phyloP scores from a whole-genome alignment of 2,888 invertebrate species.

The Bruchidius siliquastri region DNA sequence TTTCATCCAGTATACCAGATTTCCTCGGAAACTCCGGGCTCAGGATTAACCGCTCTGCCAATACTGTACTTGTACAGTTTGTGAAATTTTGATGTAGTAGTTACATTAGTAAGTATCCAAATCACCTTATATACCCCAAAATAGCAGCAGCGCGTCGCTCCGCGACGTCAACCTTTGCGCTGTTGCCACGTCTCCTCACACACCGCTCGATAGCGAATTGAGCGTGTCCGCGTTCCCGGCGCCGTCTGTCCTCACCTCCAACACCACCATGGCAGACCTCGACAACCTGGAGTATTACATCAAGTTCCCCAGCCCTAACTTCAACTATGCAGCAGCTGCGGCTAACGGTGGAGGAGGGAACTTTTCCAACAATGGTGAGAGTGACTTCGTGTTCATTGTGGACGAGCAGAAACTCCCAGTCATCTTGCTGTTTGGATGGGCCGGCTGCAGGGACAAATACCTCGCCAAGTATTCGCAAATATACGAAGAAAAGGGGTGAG shows the following conservation, averaged over 20 bases:
- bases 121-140: not conserved
- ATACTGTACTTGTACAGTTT: no score
- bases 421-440: conserved; percentile 73
- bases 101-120: no score
- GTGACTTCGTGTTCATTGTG: conserved; percentile 54
- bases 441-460: conserved; percentile 73
- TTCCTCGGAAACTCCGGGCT: no score
- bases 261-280: conserved; percentile 33
- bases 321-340: conserved; percentile 30
- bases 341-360: not conserved
- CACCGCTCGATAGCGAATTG: not conserved
- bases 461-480: conserved; percentile 73
- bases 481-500: conserved; percentile 71
- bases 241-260: not conserved
- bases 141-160: not conserved
- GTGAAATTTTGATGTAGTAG: no score
- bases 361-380: conserved; percentile 30
- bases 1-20: no score
- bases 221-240: not conserved
- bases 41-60: no score
- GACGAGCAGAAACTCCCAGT: conserved; percentile 62
- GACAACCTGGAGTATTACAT: conserved; percentile 60
- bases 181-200: not conserved
- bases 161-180: not conserved
- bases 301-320: conserved; percentile 56